Evolutionary conservation across 2,888 invertebrate genomes (phyloP).

Genomic region (Dichetophora obliterata): DNA sequence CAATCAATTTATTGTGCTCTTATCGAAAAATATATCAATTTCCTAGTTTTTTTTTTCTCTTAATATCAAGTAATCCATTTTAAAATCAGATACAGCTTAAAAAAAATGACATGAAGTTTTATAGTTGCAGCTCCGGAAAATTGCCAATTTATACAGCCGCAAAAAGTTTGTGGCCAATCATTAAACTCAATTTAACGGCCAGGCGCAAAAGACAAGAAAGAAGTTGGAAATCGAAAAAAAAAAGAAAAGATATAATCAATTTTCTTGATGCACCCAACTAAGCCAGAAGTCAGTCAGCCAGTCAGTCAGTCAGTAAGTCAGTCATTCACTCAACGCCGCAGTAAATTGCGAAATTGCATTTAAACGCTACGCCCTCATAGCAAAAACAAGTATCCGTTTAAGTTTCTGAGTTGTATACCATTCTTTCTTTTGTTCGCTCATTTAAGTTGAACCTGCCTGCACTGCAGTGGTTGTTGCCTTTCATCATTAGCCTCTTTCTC

Average conservation of each 20-base stretch:
- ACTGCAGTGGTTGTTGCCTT: background rate
- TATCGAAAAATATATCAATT: too few species aligned
- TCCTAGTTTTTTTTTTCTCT: too few species aligned
- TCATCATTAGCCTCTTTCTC: background rate
- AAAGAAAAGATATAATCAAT: background rate
- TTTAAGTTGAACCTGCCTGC: background rate
- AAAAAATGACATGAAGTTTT: too few species aligned
- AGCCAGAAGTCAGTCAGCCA: constrained; percentile 1
- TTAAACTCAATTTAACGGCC: constrained; percentile 14
- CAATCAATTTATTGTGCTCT: too few species aligned
- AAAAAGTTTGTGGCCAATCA: constrained; percentile 16
- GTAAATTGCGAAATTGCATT: constrained; percentile 20
- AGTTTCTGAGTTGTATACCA: too few species aligned
- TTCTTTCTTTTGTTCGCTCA: background rate
- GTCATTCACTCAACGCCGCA: background rate
- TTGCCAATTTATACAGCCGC: constrained; percentile 19
- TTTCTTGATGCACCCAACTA: constrained; percentile 15
- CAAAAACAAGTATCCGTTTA: too few species aligned
- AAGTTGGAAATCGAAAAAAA: background rate
- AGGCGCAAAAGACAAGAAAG: constrained; percentile 17
- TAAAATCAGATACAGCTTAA: too few species aligned
- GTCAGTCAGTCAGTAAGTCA: constrained; percentile 5
- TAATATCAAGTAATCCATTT: too few species aligned
- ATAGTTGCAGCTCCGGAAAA: background rate
- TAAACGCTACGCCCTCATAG: constrained; percentile 1